phyloP scores from a whole-genome alignment of 1,140 invertebrate species.

The Drosophila obscura region DNA sequence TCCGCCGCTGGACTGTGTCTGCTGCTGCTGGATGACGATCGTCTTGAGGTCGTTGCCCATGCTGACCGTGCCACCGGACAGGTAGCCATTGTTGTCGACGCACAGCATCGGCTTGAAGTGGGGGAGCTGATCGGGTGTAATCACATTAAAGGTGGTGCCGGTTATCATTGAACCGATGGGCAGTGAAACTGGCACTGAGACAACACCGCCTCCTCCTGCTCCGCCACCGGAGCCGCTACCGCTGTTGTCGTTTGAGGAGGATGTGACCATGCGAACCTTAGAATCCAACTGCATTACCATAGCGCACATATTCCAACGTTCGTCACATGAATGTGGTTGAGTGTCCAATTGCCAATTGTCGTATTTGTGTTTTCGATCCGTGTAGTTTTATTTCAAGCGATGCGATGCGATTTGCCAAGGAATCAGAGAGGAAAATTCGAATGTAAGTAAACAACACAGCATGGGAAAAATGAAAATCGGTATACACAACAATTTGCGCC shows the following conservation, averaged over 20 bases:
- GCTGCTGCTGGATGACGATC: slow-evolving; percentile 90
- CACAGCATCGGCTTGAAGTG: slow-evolving; percentile 92
- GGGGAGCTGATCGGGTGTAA: slow-evolving; percentile 91
- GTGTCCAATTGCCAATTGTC: slow-evolving; percentile 32
- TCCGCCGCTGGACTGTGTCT: slow-evolving; percentile 41
- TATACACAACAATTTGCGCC: slow-evolving; percentile 82
- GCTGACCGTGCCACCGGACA: slow-evolving; percentile 87
- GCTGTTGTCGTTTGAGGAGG: slow-evolving; percentile 79
- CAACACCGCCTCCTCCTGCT: slow-evolving; percentile 58
- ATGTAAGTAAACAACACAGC: slow-evolving; percentile 82
- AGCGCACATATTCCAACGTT: slow-evolving; percentile 69
- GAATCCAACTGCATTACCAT: slow-evolving; percentile 83
- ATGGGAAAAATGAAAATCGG: slow-evolving; percentile 82
- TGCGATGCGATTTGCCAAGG: slow-evolving; percentile 52
- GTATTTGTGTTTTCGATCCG: slow-evolving; percentile 23
- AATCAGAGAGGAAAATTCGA: slow-evolving; percentile 76
- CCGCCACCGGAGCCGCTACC: slow-evolving; percentile 63
- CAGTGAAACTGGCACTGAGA: slow-evolving; percentile 87
- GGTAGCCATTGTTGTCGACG: slow-evolving; percentile 91
- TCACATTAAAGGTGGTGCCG: slow-evolving; percentile 92
- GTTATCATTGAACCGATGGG: slow-evolving; percentile 92
- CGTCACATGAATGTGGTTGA: slow-evolving; percentile 54
- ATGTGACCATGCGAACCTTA: slow-evolving; percentile 83
- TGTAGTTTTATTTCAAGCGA: slow-evolving; percentile 23
- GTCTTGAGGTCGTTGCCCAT: slow-evolving; percentile 88